Evolutionary conservation across 1,140 invertebrate genomes (phyloP), one percentile per base, ranked within the genome.

Genomic region (Agrilus planipennis): DNA sequence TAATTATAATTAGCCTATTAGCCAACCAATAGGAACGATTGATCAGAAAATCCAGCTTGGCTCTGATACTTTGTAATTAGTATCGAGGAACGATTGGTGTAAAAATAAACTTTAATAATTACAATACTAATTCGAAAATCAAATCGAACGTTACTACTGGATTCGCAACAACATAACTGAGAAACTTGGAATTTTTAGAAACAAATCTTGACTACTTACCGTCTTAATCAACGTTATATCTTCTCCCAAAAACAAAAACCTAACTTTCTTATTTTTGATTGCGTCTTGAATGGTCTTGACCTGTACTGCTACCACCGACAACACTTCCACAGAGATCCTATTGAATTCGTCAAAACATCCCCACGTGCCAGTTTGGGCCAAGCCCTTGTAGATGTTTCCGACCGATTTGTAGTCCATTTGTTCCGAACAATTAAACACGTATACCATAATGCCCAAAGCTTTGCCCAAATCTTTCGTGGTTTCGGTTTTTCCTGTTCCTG

Each of bases 281-380:
- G 86, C 87, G 61, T 93, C 89, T 47, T 89, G 75, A 22, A 89
- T 77, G 39, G 67, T 70, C 53, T 85, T 84, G 0, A 85, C 80
- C 63, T 83, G 89, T 0, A 92, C 87, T 1, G 89, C 88, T 3
- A 93, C 87, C 3, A 94, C 90, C 1, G 89, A 94, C 18, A 94
- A 62, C 22, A 94, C 89, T 66, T 93, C 89, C 1, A 93, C 81
- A 0, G 88, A 85, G 43, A 93, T 94, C 39, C 90, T 71, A 66
- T 94, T 94, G 59, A 94, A 94, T 60, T 94, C 89, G 61, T 94
- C 89, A 64, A 94, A 94, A 58, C 89, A 93, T 16, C 89, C 89
- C 89, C 89, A 94, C 5, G 88, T 84, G n/a, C 90, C 90, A 7
- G 88, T 88, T 63, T 92, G 88, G 2, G 87, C 77, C 16, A 94